These are phyloP conservation scores for Spisula solida DNA, from an alignment of 2,888 invertebrate genomes.

Conservation along the genomic window DNA sequence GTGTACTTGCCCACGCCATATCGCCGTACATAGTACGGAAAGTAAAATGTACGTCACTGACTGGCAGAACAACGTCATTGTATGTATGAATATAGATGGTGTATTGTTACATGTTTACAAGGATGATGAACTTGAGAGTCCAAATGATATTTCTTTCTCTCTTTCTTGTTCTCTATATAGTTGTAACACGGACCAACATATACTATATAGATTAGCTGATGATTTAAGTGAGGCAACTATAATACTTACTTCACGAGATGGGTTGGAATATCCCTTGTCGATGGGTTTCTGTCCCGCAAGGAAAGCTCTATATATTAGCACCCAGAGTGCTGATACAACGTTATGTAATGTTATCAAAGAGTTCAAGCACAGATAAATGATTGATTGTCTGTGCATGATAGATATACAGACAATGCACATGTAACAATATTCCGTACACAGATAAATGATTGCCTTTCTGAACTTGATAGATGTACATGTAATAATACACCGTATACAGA, in stretches of 20 bases:
- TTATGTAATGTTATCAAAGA: background rate
- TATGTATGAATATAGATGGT: slow-evolving; percentile 19
- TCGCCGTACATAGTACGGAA: slow-evolving; percentile 16
- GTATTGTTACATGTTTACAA: background rate
- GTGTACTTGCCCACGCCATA: background rate
- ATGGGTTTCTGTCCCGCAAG: slow-evolving; percentile 5
- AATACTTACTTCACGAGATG: slow-evolving; percentile 26
- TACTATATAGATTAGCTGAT: slow-evolving; percentile 1
- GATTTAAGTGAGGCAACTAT: background rate
- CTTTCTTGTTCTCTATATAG: background rate
- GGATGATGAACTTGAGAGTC: background rate
- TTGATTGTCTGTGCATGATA: too few species aligned
- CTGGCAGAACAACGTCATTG: background rate
- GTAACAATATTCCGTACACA: too few species aligned
- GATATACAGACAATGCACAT: too few species aligned
- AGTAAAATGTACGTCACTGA: slow-evolving; percentile 11
- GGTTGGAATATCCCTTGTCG: background rate
- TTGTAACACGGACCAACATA: slow-evolving; percentile 4
- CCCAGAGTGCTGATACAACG: background rate
- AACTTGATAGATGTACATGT: too few species aligned
- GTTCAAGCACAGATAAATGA: background rate
- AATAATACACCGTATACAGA: too few species aligned
- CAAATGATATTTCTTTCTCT: background rate
- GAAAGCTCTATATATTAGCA: background rate
- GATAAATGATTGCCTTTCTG: too few species aligned